phyloP scores from a whole-genome alignment of 2,113 vertebrate genomes.

The Maccullochella peelii region DNA sequence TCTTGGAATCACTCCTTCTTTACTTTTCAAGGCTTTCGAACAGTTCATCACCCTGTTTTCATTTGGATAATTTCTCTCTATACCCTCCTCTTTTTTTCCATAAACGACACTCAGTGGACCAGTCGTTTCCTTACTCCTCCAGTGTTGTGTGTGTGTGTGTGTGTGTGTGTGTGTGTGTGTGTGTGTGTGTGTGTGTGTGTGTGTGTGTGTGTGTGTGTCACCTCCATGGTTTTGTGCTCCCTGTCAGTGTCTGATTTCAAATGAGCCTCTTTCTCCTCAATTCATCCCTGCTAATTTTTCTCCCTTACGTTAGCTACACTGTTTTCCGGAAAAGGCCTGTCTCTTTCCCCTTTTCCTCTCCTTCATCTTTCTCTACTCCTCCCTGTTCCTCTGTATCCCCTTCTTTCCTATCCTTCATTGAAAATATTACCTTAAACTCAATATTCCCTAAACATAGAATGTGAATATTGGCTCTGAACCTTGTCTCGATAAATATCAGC shows the following conservation, averaged over 20 bases:
- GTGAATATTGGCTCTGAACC: conserved; percentile 17
- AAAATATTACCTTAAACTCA: conserved; percentile 27
- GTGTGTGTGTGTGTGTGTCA: not conserved
- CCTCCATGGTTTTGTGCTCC: conserved; percentile 21
- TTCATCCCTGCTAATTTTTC: conserved; percentile 2
- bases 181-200: not conserved
- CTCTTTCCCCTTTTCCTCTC: not conserved
- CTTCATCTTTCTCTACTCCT: not conserved
- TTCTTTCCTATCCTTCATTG: not conserved
- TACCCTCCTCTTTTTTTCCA: not conserved
- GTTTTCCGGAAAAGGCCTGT: not conserved
- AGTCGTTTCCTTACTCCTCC: conserved; percentile 10
- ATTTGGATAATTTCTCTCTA: conserved; percentile 34
- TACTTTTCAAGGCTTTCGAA: conserved; percentile 42
- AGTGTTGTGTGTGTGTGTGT: not conserved
- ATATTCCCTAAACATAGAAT: conserved; percentile 8
- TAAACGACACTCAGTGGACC: conserved; percentile 23
- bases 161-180: conserved; percentile 4
- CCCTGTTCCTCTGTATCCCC: not conserved
- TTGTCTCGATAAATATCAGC: conserved; percentile 50
- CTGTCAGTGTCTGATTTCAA: not conserved
- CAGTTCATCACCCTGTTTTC: conserved; percentile 11
- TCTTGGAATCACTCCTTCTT: conserved; percentile 27
- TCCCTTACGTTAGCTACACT: conserved; percentile 5
- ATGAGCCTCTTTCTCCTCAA: conserved; percentile 4